Evolutionary conservation across 2,888 invertebrate species (phyloP), one percentile per base, ranked within the genome.

Genomic region (Torymus auratus): DNA sequence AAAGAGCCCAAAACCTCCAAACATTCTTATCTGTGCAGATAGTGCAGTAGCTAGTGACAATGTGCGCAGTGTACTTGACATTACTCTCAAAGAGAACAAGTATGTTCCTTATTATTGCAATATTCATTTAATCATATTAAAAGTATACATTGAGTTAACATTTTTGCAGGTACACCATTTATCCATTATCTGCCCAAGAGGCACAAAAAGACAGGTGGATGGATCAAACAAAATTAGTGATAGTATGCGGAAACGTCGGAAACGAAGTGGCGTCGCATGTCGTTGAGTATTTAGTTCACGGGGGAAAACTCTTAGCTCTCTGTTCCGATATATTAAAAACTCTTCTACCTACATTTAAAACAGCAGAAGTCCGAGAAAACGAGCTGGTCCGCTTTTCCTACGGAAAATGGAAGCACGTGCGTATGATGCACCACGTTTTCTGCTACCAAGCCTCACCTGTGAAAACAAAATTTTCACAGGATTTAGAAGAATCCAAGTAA

Each of bases 361-460:
- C 96, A 74, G 96, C 96, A 10, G 96, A 96, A 93, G 96, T 96
- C 56, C 94, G 96, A 28, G 96, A 96, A 91, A 95, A 95, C 88
- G 96, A 96, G 90, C 91, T 96, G 70, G 96, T 96, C 1, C 94
- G 95, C 85, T 96, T 96, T 88, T 95, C 95, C 2, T 96, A 96
- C 85, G 96, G 95, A 83, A 94, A 95, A 89, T 96, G 96, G 96
- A 94, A 95, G 87, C 94, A 95, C 5, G 95, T 96, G 0, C 94
- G 94, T 88, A 95, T 96, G 95, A 95, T 96, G 93, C 96, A 96
- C 90, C 96, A 96, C 87, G 95, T 96, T 83, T 96, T 96, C 89
- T 96, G 96, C 88, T 96, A 96, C 88, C 96, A 96, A 90, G 96
- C 96, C 0, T 96, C 96, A 0, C 96, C 96, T 0, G 94, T 96